Percentiles rank a stretch among this genome's conserved stretches.
These are phyloP conservation scores for Lithodes maja DNA, from an alignment of 2,888 invertebrate genomes.

Conservation along the genomic window DNA sequence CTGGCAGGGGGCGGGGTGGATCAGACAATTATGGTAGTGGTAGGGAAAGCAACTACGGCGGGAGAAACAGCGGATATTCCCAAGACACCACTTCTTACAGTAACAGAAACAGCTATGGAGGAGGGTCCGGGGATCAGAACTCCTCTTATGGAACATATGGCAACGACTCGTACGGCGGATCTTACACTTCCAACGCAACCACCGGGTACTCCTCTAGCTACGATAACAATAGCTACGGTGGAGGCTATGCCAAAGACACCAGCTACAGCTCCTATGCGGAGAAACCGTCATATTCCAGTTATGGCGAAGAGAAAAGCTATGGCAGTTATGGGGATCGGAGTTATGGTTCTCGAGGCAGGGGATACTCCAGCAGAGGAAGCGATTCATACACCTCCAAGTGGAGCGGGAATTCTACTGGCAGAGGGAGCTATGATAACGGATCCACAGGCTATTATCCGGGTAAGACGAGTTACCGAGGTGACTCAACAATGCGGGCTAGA, in stretches of 20 bases:
- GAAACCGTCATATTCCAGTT: neutral
- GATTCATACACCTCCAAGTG: neutral
- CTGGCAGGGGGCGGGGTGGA: neutral
- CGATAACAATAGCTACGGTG: neutral
- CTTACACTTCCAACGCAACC: neutral
- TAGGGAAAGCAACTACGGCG: neutral
- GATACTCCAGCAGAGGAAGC: neutral
- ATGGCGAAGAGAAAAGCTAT: neutral
- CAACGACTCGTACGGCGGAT: neutral
- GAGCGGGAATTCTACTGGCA: neutral
- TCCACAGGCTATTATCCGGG: neutral
- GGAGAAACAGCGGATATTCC: neutral
- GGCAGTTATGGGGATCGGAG: neutral
- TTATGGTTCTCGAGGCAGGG: constrained; percentile 7
- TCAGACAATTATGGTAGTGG: neutral
- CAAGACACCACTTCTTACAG: neutral
- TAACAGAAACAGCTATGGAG: neutral
- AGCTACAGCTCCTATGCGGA: neutral
- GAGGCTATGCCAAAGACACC: neutral
- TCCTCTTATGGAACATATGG: neutral
- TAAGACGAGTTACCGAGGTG: neutral
- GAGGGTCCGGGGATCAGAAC: neutral
- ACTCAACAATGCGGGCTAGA: too few species aligned
- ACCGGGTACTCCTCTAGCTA: neutral
- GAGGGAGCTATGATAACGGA: neutral